Evolutionary conservation across 2,113 vertebrate genomes (phyloP).

Genomic region (Daubentonia madagascariensis): DNA sequence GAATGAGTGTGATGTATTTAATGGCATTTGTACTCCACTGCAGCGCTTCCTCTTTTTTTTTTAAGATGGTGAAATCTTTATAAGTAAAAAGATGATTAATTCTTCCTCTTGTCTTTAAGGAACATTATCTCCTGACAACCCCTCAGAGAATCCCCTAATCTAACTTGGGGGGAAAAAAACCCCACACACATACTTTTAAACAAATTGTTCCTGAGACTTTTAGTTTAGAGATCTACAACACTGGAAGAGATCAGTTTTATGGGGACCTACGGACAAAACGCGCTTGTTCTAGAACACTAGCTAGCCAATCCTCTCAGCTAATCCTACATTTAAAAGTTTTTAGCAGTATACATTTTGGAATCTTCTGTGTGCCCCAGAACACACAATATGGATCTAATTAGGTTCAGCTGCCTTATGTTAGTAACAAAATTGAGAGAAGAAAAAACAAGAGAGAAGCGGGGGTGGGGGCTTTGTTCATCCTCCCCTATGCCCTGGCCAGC

Average conservation of each 20-base stretch:
- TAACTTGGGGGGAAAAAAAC: neutral
- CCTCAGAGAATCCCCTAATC: neutral
- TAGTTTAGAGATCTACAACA: neutral
- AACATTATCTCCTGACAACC: neutral
- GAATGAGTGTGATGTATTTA: neutral
- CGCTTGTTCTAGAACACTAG: neutral
- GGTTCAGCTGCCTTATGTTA: slow-evolving; percentile 69
- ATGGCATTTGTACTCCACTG: neutral
- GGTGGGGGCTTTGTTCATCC: slow-evolving; percentile 53
- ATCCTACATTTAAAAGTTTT: neutral
- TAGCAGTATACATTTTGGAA: slow-evolving; percentile 35
- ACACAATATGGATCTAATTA: slow-evolving; percentile 80
- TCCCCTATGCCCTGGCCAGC: neutral
- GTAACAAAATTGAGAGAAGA: neutral
- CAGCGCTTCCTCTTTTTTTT: neutral
- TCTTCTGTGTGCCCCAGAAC: neutral
- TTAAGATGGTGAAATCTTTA: slow-evolving; percentile 24
- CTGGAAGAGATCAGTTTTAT: neutral
- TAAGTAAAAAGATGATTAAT: slow-evolving; percentile 6
- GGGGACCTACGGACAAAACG: neutral
- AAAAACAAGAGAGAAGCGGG: neutral
- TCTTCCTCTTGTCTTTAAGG: neutral
- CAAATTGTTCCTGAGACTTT: neutral
- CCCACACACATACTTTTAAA: neutral
- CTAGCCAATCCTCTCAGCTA: neutral